Percentiles rank a stretch among this genome's conserved stretches.
phyloP scores from a whole-genome alignment of 2,113 vertebrate species.

The Dipodomys stephensi region DNA sequence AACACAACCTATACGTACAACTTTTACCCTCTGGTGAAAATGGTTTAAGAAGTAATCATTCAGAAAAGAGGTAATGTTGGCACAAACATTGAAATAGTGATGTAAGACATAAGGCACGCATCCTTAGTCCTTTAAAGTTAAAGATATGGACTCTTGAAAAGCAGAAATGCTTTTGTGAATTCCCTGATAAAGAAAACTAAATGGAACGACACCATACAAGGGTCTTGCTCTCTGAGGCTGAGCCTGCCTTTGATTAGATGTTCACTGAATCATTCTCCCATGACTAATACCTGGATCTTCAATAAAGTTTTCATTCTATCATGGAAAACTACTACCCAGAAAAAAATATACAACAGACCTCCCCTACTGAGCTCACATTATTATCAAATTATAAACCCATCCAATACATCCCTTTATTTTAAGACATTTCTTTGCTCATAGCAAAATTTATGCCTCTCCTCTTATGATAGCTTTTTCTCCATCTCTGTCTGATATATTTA shows the following conservation, averaged over 20 bases:
- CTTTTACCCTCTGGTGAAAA: background rate
- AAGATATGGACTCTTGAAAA: background rate
- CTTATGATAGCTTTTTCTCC: slow-evolving; percentile 41
- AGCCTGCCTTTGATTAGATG: slow-evolving; percentile 10
- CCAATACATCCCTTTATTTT: slow-evolving; percentile 31
- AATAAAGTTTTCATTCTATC: slow-evolving; percentile 7
- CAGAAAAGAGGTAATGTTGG: background rate
- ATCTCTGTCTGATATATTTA: slow-evolving; percentile 60
- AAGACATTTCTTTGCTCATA: slow-evolving; percentile 23
- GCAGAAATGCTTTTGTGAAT: background rate
- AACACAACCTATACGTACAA: background rate
- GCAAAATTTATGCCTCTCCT: slow-evolving; percentile 38
- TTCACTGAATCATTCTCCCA: slow-evolving; percentile 10
- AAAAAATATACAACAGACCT: slow-evolving; percentile 1
- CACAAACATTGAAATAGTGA: background rate
- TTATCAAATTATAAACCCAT: slow-evolving; percentile 41
- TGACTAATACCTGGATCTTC: background rate
- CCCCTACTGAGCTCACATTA: slow-evolving; percentile 16
- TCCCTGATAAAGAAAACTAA: background rate
- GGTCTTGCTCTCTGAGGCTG: background rate
- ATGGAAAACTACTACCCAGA: background rate
- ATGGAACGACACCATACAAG: background rate
- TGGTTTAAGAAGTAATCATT: background rate
- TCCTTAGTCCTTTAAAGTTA: background rate
- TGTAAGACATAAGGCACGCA: background rate